phyloP scores from a whole-genome alignment of 1,140 invertebrate genomes.

The Drosophila dunni region DNA sequence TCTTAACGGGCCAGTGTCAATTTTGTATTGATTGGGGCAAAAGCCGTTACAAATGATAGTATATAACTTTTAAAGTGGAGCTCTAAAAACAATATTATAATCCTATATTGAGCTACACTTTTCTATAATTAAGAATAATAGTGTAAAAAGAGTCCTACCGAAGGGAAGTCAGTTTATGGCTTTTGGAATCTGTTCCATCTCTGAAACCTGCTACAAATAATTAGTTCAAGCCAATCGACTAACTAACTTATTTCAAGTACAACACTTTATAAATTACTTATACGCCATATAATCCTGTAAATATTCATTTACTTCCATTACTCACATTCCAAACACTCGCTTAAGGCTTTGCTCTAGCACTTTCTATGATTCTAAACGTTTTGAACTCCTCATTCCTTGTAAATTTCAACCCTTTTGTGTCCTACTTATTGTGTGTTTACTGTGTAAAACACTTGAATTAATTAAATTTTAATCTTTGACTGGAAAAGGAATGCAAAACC shows the following conservation, averaged over 20 bases:
- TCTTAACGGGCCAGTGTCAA: neutral
- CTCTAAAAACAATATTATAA: neutral
- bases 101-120: too few relatives aligned
- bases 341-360: conserved; percentile 8
- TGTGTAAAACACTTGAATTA: neutral
- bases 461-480: neutral
- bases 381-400: conserved; percentile 9
- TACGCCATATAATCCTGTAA: neutral
- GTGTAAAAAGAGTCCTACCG: too few relatives aligned
- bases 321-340: neutral
- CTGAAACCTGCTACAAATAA: too few relatives aligned
- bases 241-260: too few relatives aligned
- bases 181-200: too few relatives aligned
- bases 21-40: neutral
- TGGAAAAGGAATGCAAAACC: conserved; percentile 93
- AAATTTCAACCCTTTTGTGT: conserved; percentile 3
- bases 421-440: conserved; percentile 5
- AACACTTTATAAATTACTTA: neutral
- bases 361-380: conserved; percentile 2
- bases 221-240: too few relatives aligned
- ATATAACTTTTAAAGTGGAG: neutral
- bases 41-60: neutral
- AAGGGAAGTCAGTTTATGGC: too few relatives aligned
- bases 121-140: too few relatives aligned
- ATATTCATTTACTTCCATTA: neutral